Evolutionary conservation across 2,797 vertebrate species (phyloP), one percentile per base, ranked within the genome.

Genomic region (Spinus pinus): DNA sequence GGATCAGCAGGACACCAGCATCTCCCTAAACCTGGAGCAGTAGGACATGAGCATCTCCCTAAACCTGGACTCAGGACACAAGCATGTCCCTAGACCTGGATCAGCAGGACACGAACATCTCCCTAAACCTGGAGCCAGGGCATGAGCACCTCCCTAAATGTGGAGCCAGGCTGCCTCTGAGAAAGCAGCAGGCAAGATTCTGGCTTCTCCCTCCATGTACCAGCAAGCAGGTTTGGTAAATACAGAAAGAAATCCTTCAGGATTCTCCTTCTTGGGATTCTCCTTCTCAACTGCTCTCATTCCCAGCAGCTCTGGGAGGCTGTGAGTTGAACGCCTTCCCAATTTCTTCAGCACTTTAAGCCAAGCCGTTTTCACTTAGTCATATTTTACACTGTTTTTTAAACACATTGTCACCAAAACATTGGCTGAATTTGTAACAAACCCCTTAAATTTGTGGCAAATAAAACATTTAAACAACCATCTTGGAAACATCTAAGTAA

Each of bases 311-410:
- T 77, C 58, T 58, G 42, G 31, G 41, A 92, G 58, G 24, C 4
- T 93, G 88, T 35, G 51, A 72, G 64, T 64, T 92, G 89, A 96
- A 93, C 0, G 35, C 35, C 41, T 94, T 92, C 90, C 74, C 78
- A 47, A 94, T 71, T 93, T 82, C 81, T 73, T 95, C 81, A 89
- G 67, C 64, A 30, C 35, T 91, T 88, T 71, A 80, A 88, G 86
- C 64, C 39, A 42, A 94, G 71, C 20, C 74, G 47, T 64, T 92
- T 93, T 92, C 82, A 64, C 53, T 89, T 90, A 93, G 86, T 93
- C 74, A 94, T 80, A 73, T 92, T 73, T 95, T 47, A 67, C 77
- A 69, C 91, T 82, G 67, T 65, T 88, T 94, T 90, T 90, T 42
- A 95, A 95, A 41, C 64, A 70, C 5, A 2, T 62, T 31, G 14